Base-by-base conservation (phyloP, 2,888 invertebrate genomes). In the Lepidocyrtinus sp. region DNA sequence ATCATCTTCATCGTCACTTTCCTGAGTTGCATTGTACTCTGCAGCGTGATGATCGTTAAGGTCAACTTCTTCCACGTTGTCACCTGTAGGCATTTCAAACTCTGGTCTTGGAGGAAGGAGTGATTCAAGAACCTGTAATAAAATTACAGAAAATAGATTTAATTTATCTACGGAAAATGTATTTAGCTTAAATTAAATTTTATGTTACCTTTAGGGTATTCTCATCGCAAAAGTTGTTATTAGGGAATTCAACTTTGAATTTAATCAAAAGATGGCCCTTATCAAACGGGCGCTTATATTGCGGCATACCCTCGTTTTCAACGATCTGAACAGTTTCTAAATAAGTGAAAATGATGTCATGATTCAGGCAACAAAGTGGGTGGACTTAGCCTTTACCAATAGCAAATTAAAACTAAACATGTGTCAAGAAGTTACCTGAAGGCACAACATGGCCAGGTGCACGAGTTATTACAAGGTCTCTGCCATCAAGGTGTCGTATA, bases 281-380 rank as follows among this genome's bases (percentile, higher is more conserved):
- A 87, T 95, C 94, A 88, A 94, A 94, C 3, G 96, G 95, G 89
- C 94, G 94, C 88, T 93, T 94, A 87, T 92, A 92, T 46, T 92
- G 90, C 0, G 98, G 98, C 97, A 98, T 98, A 22, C 98, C 98
- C 89, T 97, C 96, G 2, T 93, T 94, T 82, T 90, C 90, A 75
- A 98, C 92, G 82, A 93, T 92, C 88, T 94, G 95, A 1, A 94
- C 89, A 74, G 88, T 87, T 72, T 90, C 90, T 90, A n/a, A n/a
- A n/a, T 84, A 46, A 88, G 87, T 3, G 27, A 74, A 45, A 45
- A 45, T 15, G 15, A 45, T n/a, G n/a, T n/a, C n/a, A n/a, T n/a
- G n/a, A n/a, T n/a, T n/a, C n/a, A n/a, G n/a, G n/a, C n/a, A n/a
- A n/a, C n/a, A n/a, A n/a, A n/a, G n/a, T n/a, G n/a, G n/a, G n/a